A percentile compares a stretch with the other conserved stretches of the same genome.
Conservation (phyloP, 2,113 vertebrate species). For the Apteryx owenii region DNA sequence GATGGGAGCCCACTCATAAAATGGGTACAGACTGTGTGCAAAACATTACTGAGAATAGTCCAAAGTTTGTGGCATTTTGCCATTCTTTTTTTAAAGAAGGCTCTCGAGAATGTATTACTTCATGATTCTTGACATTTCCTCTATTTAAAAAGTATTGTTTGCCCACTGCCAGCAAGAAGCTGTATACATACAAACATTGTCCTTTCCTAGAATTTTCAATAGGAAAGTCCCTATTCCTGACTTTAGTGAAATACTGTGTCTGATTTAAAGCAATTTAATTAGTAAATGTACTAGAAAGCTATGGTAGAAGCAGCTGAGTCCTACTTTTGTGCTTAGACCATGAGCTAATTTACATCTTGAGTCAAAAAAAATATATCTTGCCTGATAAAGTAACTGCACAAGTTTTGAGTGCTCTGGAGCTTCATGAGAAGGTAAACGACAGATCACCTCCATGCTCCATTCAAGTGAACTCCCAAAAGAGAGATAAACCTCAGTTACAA, state of each 20-base stretch:
- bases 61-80: background rate
- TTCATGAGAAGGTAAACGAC: background rate
- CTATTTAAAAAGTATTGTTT: background rate
- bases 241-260: background rate
- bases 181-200: background rate
- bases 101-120: background rate
- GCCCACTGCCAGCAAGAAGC: background rate
- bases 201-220: background rate
- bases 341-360: background rate
- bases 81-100: background rate
- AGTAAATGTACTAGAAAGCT: background rate
- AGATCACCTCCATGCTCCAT: rapidly evolving
- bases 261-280: background rate
- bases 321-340: background rate
- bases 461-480: background rate
- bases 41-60: background rate
- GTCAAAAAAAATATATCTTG: background rate
- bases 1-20: background rate
- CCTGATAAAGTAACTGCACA: rapidly evolving
- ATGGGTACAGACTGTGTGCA: background rate
- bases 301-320: no score
- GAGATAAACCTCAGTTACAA: rapidly evolving
- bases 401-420: background rate
- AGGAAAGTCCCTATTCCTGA: background rate
- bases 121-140: background rate